Evolutionary conservation across 2,113 vertebrate species (phyloP), one percentile per base, ranked within the genome.

Genomic region (Chaetops frenatus): DNA sequence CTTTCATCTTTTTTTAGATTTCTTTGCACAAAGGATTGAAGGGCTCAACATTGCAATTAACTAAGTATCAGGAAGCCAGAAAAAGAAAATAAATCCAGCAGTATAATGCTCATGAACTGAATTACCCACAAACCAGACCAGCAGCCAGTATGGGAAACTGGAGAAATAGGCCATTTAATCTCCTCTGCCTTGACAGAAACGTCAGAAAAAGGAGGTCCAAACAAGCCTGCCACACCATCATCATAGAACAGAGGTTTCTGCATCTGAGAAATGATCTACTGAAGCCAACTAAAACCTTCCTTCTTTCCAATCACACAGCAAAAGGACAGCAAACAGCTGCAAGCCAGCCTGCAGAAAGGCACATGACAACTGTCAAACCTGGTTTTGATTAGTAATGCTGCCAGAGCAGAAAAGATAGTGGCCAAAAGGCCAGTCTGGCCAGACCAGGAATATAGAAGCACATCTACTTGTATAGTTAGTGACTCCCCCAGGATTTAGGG

Each of bases 131-230:
- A 84, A 81, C 47, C 62, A 92, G 84, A 91, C 78, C 73, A 77
- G 81, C 70, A 91, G 84, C 87, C 96, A 97, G 84, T 42, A 72
- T 14, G 45, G 71, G 91, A 91, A 96, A 95, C 62, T 45, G 54
- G 42, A 95, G 92, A 77, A 95, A 95, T 7, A 72, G 50, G 58
- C 50, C 64, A 67, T 65, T 88, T 92, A 77, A 84, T 58, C 76
- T 92, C 57, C n/a, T 77, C 48, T 77, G 72, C 51, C 42, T 90
- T 42, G 19, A 69, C 80, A 88, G 50, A 80, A 86, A 92, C 13
- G 15, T 67, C 67, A 79, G 45, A 48, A 31, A 74, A 88, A 56
- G 42, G 36, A 81, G 53, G 53, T 56, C 87, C 62, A 61, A 29
- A 13, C 5, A 5, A 83, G 65, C 48, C 84, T 56, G 44, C 33